Conservation (phyloP, 1,140 invertebrate species). For the Brachionus rotundiformis region DNA sequence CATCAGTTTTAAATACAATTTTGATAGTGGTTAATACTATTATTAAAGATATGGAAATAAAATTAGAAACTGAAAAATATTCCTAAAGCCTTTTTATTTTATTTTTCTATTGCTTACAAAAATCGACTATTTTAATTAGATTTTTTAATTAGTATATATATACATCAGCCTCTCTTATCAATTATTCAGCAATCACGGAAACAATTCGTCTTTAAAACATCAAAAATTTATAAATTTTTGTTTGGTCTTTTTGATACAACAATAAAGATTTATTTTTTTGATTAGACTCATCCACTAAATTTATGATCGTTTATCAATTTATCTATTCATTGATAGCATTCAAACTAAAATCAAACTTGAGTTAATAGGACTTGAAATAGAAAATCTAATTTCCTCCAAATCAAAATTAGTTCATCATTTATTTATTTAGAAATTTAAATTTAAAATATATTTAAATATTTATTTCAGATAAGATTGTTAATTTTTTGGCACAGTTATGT, state of each 20-base stretch:
- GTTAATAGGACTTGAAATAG: background rate
- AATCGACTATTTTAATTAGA: background rate
- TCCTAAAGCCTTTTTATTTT: too few relatives aligned
- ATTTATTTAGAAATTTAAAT: background rate
- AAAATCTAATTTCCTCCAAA: slow-evolving; percentile 37
- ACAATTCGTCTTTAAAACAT: background rate
- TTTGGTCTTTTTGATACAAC: background rate
- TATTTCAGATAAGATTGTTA: slow-evolving; percentile 4
- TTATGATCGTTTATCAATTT: background rate
- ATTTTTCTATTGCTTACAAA: background rate
- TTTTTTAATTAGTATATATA: background rate
- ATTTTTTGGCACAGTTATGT: background rate
- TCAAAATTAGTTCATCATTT: background rate
- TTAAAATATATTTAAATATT: slow-evolving; percentile 20
- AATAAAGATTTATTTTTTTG: slow-evolving; percentile 17
- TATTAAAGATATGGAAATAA: too few relatives aligned
- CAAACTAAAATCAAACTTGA: background rate
- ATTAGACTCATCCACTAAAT: slow-evolving; percentile 1
- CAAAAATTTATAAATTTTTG: background rate
- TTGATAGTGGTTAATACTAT: too few relatives aligned
- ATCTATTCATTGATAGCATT: background rate
- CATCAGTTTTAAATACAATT: background rate
- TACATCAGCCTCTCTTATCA: background rate
- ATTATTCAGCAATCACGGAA: background rate
- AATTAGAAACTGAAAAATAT: too few relatives aligned